Conservation (phyloP, 2,797 vertebrate species). For the Tadarida brasiliensis region DNA sequence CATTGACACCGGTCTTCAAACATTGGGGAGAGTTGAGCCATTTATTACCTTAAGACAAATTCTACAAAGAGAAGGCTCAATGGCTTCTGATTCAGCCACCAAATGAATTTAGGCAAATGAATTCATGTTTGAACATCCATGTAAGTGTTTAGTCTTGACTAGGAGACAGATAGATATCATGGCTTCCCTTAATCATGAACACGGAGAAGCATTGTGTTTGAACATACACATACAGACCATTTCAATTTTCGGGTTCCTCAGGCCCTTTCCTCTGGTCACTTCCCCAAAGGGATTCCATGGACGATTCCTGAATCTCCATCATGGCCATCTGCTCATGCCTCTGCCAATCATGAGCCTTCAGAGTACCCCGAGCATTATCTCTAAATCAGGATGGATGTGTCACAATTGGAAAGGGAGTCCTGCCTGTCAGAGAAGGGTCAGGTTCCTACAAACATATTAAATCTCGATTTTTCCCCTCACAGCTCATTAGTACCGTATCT, state of each 20-base stretch:
- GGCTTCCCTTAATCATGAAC: not conserved
- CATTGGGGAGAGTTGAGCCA: not conserved
- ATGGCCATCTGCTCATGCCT: not conserved
- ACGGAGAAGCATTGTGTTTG: not conserved
- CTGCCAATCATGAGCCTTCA: not conserved
- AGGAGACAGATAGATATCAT: not conserved
- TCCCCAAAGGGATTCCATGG: not conserved
- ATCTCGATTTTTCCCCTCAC: conserved; percentile 70
- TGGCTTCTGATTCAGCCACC: not conserved
- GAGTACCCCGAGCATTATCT: not conserved
- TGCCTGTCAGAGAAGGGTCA: conserved; percentile 65
- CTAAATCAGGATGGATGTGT: conserved; percentile 77
- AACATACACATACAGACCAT: not conserved
- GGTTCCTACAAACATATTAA: conserved; percentile 79
- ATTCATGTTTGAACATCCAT: not conserved
- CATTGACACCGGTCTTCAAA: not conserved
- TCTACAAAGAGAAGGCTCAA: not conserved
- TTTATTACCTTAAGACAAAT: not conserved
- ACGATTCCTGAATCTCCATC: not conserved
- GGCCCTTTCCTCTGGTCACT: not conserved
- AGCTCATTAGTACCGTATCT: conserved; percentile 82
- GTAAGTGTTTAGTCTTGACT: not conserved
- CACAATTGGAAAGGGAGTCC: conserved; percentile 79
- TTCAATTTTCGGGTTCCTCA: not conserved
- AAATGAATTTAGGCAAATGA: not conserved